Percentiles rank a stretch among this genome's conserved stretches.
These are phyloP conservation scores for Phyllostomus hastatus DNA, from an alignment of 2,113 vertebrate genomes.

Conservation along the genomic window DNA sequence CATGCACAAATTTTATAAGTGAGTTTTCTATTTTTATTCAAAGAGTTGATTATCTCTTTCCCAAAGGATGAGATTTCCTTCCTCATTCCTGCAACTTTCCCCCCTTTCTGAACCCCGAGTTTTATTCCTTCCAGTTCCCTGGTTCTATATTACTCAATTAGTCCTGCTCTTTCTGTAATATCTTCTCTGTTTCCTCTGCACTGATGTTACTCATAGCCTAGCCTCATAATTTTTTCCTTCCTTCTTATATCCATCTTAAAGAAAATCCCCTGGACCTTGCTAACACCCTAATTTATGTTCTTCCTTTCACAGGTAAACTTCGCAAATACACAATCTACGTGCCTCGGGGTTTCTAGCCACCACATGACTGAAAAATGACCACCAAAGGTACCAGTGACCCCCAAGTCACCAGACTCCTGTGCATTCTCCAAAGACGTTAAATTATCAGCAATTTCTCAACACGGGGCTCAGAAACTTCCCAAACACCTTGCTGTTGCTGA, in stretches of 20 bases:
- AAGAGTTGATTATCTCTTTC: conserved; percentile 48
- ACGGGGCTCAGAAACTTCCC: neutral
- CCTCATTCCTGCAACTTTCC: neutral
- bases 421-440: neutral
- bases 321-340: neutral
- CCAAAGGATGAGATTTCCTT: neutral
- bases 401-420: neutral
- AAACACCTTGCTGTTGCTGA: neutral
- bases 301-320: neutral
- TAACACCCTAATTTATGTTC: neutral
- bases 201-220: rapidly evolving
- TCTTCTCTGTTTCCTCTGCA: neutral
- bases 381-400: neutral
- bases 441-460: neutral
- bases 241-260: neutral
- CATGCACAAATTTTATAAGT: neutral
- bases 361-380: neutral
- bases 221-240: neutral
- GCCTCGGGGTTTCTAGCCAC: too few species aligned
- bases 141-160: neutral
- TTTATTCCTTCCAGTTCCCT: neutral
- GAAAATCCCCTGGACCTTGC: neutral
- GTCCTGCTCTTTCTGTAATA: neutral
- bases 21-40: conserved; percentile 47
- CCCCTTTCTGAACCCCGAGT: neutral